A percentile compares a stretch with the other conserved stretches of the same genome.
Conservation (phyloP, 2,888 invertebrate species). For the Operophtera brumata region DNA sequence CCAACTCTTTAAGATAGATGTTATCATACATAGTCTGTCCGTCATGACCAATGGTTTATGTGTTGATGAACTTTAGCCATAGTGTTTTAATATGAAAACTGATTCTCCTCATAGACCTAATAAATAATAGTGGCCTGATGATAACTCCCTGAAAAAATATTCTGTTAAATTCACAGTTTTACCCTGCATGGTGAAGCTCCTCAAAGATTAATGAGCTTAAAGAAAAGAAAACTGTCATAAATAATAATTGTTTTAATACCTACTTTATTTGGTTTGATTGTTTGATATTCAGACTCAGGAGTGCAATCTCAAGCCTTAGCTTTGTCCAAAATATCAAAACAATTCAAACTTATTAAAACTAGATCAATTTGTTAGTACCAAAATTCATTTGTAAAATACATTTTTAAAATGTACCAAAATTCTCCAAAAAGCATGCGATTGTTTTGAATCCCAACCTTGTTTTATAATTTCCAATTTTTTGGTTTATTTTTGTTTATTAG, state of each 20-base stretch:
- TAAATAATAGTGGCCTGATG: conserved; percentile 39
- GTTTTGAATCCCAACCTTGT: conserved; percentile 32
- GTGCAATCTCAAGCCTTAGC: conserved; percentile 4
- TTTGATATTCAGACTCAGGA: conserved; percentile 13
- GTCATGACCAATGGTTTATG: too few relatives aligned
- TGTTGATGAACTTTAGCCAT: too few relatives aligned
- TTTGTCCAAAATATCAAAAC: conserved; percentile 2
- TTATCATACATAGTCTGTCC: too few relatives aligned
- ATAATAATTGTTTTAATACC: conserved; percentile 7
- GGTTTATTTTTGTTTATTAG: conserved; percentile 46
- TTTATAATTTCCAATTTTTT: conserved; percentile 41
- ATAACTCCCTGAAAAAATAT: conserved; percentile 34
- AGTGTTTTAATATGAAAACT: conserved; percentile 51
- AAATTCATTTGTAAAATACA: conserved; percentile 7
- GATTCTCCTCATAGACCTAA: conserved; percentile 42
- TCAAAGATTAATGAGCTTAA: conserved; percentile 32
- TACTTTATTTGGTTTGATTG: conserved; percentile 1
- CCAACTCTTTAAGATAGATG: too few relatives aligned
- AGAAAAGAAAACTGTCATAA: conserved; percentile 13
- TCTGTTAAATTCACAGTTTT: conserved; percentile 41
- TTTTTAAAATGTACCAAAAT: conserved; percentile 1
- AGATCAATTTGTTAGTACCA: conserved; percentile 7
- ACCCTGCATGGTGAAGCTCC: conserved; percentile 56
- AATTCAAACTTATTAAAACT: background rate
- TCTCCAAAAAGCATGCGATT: conserved; percentile 35